Conservation (phyloP, 2,888 invertebrate genomes). For the Antheraea assamensis region DNA sequence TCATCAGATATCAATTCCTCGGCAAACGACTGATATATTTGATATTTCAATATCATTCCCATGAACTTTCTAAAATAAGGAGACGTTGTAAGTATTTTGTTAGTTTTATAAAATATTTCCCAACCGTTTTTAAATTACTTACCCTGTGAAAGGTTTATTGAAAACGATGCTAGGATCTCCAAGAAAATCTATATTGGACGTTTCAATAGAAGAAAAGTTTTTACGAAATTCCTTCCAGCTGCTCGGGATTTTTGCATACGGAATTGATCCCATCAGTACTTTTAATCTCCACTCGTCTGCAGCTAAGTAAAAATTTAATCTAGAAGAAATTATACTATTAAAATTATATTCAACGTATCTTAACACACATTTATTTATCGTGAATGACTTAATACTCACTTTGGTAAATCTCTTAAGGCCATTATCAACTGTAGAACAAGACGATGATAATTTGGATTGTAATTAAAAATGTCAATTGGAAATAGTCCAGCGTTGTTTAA, state of each 20-base stretch:
- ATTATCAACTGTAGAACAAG: slow-evolving; percentile 77
- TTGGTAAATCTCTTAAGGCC: slow-evolving; percentile 80
- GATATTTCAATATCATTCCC: slow-evolving; percentile 81
- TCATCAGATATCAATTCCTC: slow-evolving; percentile 73
- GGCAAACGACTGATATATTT: slow-evolving; percentile 78
- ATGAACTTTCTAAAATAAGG: slow-evolving; percentile 78
- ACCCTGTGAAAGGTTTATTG: slow-evolving; percentile 82
- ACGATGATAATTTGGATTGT: slow-evolving; percentile 70
- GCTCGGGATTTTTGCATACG: slow-evolving; percentile 53
- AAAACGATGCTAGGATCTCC: slow-evolving; percentile 75
- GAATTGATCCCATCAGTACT: slow-evolving; percentile 63
- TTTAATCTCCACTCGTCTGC: slow-evolving; percentile 82
- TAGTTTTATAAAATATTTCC: background rate
- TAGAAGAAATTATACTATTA: slow-evolving; percentile 41
- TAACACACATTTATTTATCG: background rate
- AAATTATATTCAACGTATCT: background rate
- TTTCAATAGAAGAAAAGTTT: slow-evolving; percentile 71
- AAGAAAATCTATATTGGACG: slow-evolving; percentile 74
- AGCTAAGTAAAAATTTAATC: slow-evolving; percentile 80
- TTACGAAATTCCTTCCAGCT: slow-evolving; percentile 80
- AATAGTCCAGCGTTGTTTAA: slow-evolving; percentile 74
- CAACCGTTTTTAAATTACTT: slow-evolving; percentile 34
- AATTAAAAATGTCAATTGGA: slow-evolving; percentile 63
- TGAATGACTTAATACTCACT: slow-evolving; percentile 51
- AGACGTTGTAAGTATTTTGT: slow-evolving; percentile 10